phyloP scores from a whole-genome alignment of 2,113 vertebrate genomes.

The Lagopus leucura region DNA sequence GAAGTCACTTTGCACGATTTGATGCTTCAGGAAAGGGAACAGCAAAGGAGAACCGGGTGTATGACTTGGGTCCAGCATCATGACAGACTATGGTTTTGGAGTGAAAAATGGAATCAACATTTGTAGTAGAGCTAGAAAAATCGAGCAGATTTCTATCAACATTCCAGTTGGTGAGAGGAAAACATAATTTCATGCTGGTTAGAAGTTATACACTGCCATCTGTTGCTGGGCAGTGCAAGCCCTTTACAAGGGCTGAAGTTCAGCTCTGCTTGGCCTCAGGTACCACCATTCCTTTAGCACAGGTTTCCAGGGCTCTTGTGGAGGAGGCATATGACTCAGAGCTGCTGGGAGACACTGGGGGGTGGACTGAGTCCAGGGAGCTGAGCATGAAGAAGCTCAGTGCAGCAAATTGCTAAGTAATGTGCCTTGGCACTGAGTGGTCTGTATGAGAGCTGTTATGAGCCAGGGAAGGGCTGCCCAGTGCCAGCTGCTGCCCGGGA shows the following conservation, averaged over 20 bases:
- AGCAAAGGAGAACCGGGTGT: neutral
- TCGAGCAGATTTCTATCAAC: neutral
- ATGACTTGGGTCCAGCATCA: neutral
- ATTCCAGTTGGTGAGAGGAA: conserved; percentile 27
- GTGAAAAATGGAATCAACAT: neutral
- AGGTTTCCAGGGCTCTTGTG: conserved; percentile 11
- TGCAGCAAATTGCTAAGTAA: neutral
- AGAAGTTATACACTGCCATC: conserved; percentile 9
- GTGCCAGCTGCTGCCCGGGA: neutral
- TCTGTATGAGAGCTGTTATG: neutral
- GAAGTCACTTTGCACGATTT: neutral
- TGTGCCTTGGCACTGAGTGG: neutral
- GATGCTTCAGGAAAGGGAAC: too few relatives aligned
- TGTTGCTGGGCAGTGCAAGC: neutral
- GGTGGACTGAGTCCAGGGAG: neutral
- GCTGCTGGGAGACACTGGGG: conserved; percentile 1
- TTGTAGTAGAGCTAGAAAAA: neutral
- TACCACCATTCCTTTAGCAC: neutral
- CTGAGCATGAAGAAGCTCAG: neutral
- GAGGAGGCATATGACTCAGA: conserved; percentile 19
- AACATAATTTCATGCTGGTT: conserved; percentile 32
- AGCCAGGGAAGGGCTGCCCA: neutral
- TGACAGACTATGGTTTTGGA: neutral
- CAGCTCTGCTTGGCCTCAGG: neutral
- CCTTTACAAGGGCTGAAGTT: conserved; percentile 24